Conservation (phyloP, 2,888 invertebrate species). For the Leucophenga montana region DNA sequence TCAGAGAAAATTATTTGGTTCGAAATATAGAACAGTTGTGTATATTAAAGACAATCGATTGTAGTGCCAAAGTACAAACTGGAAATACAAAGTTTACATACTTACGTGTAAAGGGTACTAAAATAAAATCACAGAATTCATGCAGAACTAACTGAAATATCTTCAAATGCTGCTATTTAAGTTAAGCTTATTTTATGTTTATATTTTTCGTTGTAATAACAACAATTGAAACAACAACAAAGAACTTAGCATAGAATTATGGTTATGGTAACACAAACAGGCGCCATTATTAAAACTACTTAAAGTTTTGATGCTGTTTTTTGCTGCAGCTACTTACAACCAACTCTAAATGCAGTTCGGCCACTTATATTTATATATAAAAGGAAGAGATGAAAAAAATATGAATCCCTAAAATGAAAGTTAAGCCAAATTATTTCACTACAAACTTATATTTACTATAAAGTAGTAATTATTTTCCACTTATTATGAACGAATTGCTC, state of each 20-base stretch:
- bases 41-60: too few relatives aligned
- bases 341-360: not conserved
- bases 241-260: not conserved
- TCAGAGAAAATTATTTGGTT: too few relatives aligned
- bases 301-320: conserved; percentile 4
- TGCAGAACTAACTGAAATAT: not conserved
- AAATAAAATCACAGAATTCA: not conserved
- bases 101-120: too few relatives aligned
- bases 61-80: too few relatives aligned
- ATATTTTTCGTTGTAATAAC: not conserved
- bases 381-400: conserved; percentile 32
- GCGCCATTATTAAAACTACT: conserved; percentile 22
- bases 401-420: conserved; percentile 35
- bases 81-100: too few relatives aligned
- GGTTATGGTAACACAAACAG: not conserved
- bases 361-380: conserved; percentile 30
- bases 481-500: conserved; percentile 29
- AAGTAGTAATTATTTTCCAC: conserved; percentile 26
- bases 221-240: not conserved
- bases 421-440: conserved; percentile 37
- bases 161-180: not conserved
- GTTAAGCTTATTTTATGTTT: too few relatives aligned
- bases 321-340: not conserved
- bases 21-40: too few relatives aligned
- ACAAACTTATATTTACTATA: conserved; percentile 25